Percentiles rank a stretch among this genome's conserved stretches.
These are phyloP conservation scores for Oostethus manadensis DNA, from an alignment of 2,113 vertebrate genomes.

Conservation along the genomic window DNA sequence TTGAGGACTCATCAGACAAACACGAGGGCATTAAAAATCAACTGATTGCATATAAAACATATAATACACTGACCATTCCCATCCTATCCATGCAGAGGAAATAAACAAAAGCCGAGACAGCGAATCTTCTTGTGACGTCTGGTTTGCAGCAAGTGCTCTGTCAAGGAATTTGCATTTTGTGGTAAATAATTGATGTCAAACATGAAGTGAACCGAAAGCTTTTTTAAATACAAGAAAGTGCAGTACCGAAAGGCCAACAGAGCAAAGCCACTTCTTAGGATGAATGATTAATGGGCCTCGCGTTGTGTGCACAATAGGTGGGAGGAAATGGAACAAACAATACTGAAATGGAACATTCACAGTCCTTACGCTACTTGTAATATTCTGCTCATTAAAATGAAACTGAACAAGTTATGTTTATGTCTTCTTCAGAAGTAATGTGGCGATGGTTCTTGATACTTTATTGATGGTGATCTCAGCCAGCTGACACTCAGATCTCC, in stretches of 20 bases:
- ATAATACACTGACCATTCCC: neutral
- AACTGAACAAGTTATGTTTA: neutral
- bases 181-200: constrained; percentile 42
- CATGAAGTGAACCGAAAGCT: constrained; percentile 2
- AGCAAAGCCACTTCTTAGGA: constrained; percentile 20
- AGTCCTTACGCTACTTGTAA: neutral
- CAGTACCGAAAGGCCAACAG: constrained; percentile 13
- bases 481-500: constrained; percentile 32
- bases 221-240: constrained; percentile 12
- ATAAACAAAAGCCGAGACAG: constrained; percentile 35
- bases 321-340: constrained; percentile 12
- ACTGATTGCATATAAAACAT: constrained; percentile 19
- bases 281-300: constrained; percentile 40
- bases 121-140: constrained; percentile 28
- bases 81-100: constrained; percentile 15
- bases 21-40: constrained; percentile 24
- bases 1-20: constrained; percentile 13
- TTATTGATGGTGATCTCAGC: constrained; percentile 60
- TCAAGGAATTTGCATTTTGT: constrained; percentile 31
- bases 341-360: neutral
- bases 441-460: constrained; percentile 43
- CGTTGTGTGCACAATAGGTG: constrained; percentile 9
- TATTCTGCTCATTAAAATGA: neutral
- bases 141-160: constrained; percentile 27
- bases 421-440: neutral